Percentiles rank a stretch among this genome's conserved stretches.
phyloP scores from a whole-genome alignment of 2,113 vertebrate genomes.

The Vulpes lagopus region DNA sequence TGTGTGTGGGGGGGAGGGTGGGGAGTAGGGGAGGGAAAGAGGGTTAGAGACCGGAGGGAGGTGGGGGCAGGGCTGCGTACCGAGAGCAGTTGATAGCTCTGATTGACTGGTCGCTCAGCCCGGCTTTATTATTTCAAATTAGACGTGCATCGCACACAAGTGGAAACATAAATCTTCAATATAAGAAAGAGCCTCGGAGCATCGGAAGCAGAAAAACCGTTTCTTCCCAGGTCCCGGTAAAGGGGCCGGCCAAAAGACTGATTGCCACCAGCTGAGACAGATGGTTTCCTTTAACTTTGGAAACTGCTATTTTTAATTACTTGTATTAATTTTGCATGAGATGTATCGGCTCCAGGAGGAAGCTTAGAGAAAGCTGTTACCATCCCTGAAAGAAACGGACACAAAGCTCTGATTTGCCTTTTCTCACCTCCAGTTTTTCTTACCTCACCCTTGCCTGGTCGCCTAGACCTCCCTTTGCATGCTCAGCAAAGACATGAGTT shows the following conservation, averaged over 20 bases:
- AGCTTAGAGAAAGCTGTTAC: slow-evolving; percentile 66
- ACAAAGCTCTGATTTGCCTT: slow-evolving; percentile 28
- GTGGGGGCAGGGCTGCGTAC: slow-evolving; percentile 70
- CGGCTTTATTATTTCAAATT: slow-evolving; percentile 83
- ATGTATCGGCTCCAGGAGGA: slow-evolving; percentile 65
- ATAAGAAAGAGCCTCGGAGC: slow-evolving; percentile 66
- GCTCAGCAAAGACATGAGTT: background rate
- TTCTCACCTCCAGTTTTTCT: slow-evolving; percentile 54
- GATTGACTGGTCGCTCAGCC: slow-evolving; percentile 81
- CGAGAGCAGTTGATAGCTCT: slow-evolving; percentile 54
- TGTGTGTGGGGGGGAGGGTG: too few species aligned
- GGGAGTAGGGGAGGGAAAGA: background rate
- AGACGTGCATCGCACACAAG: slow-evolving; percentile 78
- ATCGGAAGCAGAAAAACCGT: slow-evolving; percentile 69
- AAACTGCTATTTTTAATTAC: slow-evolving; percentile 79
- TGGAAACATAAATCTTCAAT: slow-evolving; percentile 80
- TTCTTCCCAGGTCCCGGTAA: slow-evolving; percentile 65
- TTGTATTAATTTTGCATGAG: slow-evolving; percentile 82
- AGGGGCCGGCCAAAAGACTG: slow-evolving; percentile 69
- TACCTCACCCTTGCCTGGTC: background rate
- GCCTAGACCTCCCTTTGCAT: background rate
- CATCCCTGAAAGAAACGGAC: slow-evolving; percentile 56
- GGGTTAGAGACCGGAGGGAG: slow-evolving; percentile 52
- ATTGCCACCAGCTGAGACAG: slow-evolving; percentile 72
- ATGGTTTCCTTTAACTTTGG: slow-evolving; percentile 81